Base-by-base conservation (phyloP, 2,113 vertebrate genomes). In the Merops nubicus region DNA sequence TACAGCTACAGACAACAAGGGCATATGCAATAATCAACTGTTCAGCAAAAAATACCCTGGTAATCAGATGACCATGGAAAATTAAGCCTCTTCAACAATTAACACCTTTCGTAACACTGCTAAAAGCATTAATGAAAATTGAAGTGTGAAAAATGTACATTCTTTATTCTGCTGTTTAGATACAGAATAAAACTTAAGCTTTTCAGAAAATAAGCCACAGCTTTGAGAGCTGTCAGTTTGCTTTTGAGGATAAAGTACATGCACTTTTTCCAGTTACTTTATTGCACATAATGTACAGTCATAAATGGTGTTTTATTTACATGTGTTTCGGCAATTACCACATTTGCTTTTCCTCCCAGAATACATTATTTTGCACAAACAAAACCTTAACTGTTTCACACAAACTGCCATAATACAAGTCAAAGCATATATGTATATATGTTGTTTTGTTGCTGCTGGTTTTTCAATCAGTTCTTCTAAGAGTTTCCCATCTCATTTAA, bases 271-370 rank as follows among this genome's bases (percentile, higher is more conserved):
- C 97, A 98, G 96, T 93, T 96, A 96, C 74, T 96, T 98, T 97
- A 98, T 94, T 97, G 97, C 95, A 97, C 95, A 93, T 96, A 57
- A 73, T 75, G 91, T 96, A 97, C 96, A 97, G 94, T 91, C 89
- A 93, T 70, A 88, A 81, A 92, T 54, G 82, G 76, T 85, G 96
- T 85, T 96, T 94, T 91, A 76, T 95, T 97, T 96, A 97, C 95
- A 95, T 14, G 91, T 80, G 83, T 95, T 95, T 75, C 94, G 93
- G 93, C 79, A 97, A 93, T 8, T 74, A 79, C 93, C 85, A 96
- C 53, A 53, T 85, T 78, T 65, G 59, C 69, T 94, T 94, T 74
- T 22, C 51, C 64, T 81, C 90, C 72, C 79, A 87, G 86, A 88
- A 96, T 81, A 98, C 94, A 97, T 88, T 79, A 89, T 87, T 94